phyloP scores from a whole-genome alignment of 2,888 invertebrate species.

The Bedellia somnulentella region DNA sequence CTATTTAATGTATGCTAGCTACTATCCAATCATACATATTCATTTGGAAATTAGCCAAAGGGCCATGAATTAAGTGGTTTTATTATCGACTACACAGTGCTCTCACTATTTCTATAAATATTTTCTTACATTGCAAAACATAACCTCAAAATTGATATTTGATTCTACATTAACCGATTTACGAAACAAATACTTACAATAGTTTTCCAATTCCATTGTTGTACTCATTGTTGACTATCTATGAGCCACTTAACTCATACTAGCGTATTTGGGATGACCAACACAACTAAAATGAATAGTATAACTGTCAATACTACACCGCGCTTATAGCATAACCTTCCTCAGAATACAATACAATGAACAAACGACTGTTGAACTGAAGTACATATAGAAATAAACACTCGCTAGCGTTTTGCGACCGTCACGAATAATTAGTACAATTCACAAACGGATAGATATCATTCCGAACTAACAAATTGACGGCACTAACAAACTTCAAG shows the following conservation, averaged over 20 bases:
- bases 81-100: slow-evolving; percentile 1
- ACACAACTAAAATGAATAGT: slow-evolving; percentile 35
- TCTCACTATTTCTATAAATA: slow-evolving; percentile 4
- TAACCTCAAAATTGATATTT: slow-evolving; percentile 43
- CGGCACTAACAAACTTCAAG: slow-evolving; percentile 29
- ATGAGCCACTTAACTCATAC: slow-evolving; percentile 46
- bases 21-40: no score
- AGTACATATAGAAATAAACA: no score
- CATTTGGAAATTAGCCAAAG: no score
- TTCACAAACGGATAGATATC: slow-evolving; percentile 48
- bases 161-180: background rate
- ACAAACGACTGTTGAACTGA: no score
- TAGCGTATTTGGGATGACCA: slow-evolving; percentile 34
- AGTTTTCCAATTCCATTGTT: slow-evolving; percentile 40
- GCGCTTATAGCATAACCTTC: no score
- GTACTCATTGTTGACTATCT: slow-evolving; percentile 49
- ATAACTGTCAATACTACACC: slow-evolving; percentile 27
- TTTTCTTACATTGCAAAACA: slow-evolving; percentile 18
- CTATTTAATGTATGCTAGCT: no score
- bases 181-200: slow-evolving; percentile 32
- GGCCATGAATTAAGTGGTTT: slow-evolving; percentile 23
- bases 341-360: no score
- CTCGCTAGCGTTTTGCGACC: slow-evolving; percentile 42
- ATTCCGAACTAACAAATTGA: slow-evolving; percentile 35
- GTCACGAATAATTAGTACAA: slow-evolving; percentile 55